These are phyloP conservation scores for Lepus townsendii DNA, from an alignment of 2,797 vertebrate species.

Conservation along the genomic window DNA sequence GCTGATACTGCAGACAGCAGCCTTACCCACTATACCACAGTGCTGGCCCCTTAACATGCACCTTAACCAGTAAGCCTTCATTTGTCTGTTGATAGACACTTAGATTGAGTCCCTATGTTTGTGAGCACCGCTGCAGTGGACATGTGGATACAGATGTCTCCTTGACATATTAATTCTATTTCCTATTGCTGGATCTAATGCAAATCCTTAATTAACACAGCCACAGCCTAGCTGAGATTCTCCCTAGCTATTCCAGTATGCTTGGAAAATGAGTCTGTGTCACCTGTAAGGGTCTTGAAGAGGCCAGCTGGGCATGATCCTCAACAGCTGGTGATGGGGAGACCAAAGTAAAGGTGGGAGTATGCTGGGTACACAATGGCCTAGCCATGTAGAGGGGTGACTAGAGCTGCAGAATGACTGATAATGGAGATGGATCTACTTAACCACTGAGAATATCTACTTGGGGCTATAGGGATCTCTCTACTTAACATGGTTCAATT, in stretches of 20 bases:
- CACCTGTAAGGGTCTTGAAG: not conserved
- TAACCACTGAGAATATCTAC: not conserved
- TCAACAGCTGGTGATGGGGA: not conserved
- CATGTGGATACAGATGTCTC: not conserved
- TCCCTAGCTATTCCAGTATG: constrained; percentile 14
- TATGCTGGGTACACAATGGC: not conserved
- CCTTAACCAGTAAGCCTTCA: no score
- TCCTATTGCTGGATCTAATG: constrained; percentile 72
- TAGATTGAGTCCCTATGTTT: not conserved
- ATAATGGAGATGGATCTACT: not conserved
- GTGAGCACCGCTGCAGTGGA: not conserved
- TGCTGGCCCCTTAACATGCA: no score
- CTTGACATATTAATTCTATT: not conserved
- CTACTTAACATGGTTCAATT: not conserved
- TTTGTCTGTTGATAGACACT: not conserved
- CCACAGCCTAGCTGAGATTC: constrained; percentile 73
- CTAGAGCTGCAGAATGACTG: not conserved
- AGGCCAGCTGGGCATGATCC: not conserved
- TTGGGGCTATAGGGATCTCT: not conserved
- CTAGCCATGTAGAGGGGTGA: not conserved
- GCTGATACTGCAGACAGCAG: no score
- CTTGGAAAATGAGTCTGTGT: not conserved
- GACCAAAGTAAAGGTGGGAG: not conserved
- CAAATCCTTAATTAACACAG: constrained; percentile 76
- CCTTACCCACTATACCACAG: no score